Evolutionary conservation across 2,888 invertebrate species (phyloP), one percentile per base, ranked within the genome.

Genomic region (Nomada fucata): DNA sequence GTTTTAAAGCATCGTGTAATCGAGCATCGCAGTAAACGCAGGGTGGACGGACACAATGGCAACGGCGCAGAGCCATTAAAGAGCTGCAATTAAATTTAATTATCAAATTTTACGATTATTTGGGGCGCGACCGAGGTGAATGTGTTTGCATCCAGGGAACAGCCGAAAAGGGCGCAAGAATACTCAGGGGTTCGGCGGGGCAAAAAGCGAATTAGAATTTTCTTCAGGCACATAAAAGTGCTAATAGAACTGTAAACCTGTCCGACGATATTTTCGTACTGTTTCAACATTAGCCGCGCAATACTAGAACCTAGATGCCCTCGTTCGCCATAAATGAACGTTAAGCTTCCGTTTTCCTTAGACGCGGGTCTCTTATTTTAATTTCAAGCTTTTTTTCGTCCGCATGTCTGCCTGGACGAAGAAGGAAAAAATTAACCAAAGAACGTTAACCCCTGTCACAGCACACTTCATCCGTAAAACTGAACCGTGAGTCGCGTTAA

Each of bases 101-200:
- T 93, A 93, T 92, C 91, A 90, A 91, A 91, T 89, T 93, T 93
- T 91, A 93, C 92, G 93, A 93, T 92, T 92, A 92, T 90, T 90
- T 83, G 88, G 85, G 90, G 88, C 86, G 89, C 89, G 91, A 89
- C 84, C 79, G 83, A 29, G 53, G 20, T 55, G 67, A 80, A 70
- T 64, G 60, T 60, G 77, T 69, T 57, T 59, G 65, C 82, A 55
- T 70, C 82, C 72, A 68, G 52, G 77, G 53, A 63, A 68, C 42
- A 15, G 5, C 65, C 23, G 29, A 44, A 70, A 36, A 60, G 74
- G 57, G 73, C 60, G 73, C 65, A 68, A 42, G 76, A 73, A 83
- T 71, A 52, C 70, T 50, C 65, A 61, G 63, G 65, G 73, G 77
- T 77, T 52, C 44, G 1, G n/a, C 50, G 67, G 36, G n/a, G 52